Conservation (phyloP, 2,888 invertebrate species). For the Drosophila cognata region DNA sequence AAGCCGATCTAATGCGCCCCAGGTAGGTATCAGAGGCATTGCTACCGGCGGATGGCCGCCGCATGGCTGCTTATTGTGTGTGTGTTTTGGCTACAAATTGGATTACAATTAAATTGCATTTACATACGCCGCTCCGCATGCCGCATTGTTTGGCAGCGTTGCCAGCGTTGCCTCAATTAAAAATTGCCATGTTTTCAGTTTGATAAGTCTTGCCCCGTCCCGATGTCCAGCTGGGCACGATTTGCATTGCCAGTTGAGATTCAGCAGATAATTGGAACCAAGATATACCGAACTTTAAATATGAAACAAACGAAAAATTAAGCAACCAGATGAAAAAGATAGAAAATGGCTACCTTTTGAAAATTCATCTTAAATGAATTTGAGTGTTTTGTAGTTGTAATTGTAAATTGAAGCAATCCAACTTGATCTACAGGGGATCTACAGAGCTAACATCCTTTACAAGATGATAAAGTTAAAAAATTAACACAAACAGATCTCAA, state of each 20-base stretch:
- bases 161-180: slow-evolving; percentile 65
- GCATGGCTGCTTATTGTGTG: slow-evolving; percentile 42
- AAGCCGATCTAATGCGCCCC: slow-evolving; percentile 75
- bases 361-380: background rate
- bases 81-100: slow-evolving; percentile 70
- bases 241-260: slow-evolving; percentile 46
- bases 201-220: slow-evolving; percentile 45
- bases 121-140: slow-evolving; percentile 60
- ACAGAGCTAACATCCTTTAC: background rate
- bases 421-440: background rate
- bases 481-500: background rate
- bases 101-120: slow-evolving; percentile 81
- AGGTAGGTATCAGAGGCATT: slow-evolving; percentile 55
- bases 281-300: slow-evolving; percentile 16
- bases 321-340: slow-evolving; percentile 7
- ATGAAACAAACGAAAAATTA: background rate
- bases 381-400: background rate
- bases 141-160: slow-evolving; percentile 49
- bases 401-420: background rate
- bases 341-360: background rate
- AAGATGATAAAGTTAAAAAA: background rate
- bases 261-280: slow-evolving; percentile 60
- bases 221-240: slow-evolving; percentile 69
- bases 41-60: slow-evolving; percentile 57
- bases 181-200: slow-evolving; percentile 60